Conservation (phyloP, 2,888 invertebrate genomes). For the Chloroclystis v-ata region DNA sequence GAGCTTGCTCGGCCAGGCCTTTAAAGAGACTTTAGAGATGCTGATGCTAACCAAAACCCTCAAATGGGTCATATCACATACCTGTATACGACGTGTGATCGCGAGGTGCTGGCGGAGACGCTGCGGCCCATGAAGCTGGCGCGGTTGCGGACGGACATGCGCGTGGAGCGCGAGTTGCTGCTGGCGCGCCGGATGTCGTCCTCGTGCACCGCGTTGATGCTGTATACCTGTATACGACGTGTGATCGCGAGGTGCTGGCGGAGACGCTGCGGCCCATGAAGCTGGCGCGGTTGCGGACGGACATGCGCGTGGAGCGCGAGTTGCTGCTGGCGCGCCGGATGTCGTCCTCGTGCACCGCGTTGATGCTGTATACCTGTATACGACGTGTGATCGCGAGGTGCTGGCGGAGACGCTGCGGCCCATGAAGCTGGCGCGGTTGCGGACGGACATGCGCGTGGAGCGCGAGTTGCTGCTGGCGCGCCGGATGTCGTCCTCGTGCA, state of each 20-base stretch:
- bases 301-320: conserved; percentile 40
- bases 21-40: too few species aligned
- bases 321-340: conserved; percentile 39
- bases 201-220: conserved; percentile 19
- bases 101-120: conserved; percentile 3
- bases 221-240: too few species aligned
- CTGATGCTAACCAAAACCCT: too few species aligned
- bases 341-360: conserved; percentile 33
- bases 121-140: background rate
- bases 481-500: too few species aligned
- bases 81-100: background rate
- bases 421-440: too few species aligned
- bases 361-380: too few species aligned
- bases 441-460: background rate
- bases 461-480: background rate
- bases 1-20: too few species aligned
- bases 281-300: conserved; percentile 49
- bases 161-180: background rate
- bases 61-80: background rate
- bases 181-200: background rate
- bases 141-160: background rate
- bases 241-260: conserved; percentile 60
- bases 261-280: conserved; percentile 52
- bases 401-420: too few species aligned
- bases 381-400: conserved; percentile 19